Percentiles rank a stretch among this genome's conserved stretches.
phyloP scores from a whole-genome alignment of 2,888 invertebrate genomes.

The Microctonus brassicae region DNA sequence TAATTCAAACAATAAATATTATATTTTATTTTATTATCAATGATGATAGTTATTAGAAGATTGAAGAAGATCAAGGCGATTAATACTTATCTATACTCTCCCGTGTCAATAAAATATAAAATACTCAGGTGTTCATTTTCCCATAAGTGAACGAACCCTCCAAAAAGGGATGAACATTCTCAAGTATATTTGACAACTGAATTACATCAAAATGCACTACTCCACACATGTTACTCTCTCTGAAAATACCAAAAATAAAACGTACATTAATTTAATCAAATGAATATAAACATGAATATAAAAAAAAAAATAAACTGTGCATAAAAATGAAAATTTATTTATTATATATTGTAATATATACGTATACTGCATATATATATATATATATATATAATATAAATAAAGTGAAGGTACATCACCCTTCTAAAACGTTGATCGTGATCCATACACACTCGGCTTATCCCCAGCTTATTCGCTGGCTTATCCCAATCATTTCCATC shows the following conservation, averaged over 20 bases:
- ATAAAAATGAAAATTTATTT: not conserved
- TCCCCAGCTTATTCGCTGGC: constrained; percentile 66
- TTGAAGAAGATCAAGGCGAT: not conserved
- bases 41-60: not conserved
- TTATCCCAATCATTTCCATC: constrained; percentile 69
- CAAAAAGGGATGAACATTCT: constrained; percentile 37
- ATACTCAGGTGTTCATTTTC: constrained; percentile 66
- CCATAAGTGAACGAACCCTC: constrained; percentile 47
- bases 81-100: not conserved
- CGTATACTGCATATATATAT: too few relatives aligned
- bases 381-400: constrained; percentile 12
- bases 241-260: not conserved
- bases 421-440: constrained; percentile 18
- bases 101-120: constrained; percentile 33
- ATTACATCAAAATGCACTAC: constrained; percentile 64
- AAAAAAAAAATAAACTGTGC: not conserved
- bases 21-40: too few relatives aligned
- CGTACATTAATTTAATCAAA: too few relatives aligned
- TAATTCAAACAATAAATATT: too few relatives aligned
- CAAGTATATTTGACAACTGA: constrained; percentile 63
- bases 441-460: constrained; percentile 61
- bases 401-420: constrained; percentile 10
- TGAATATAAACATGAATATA: too few relatives aligned
- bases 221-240: not conserved
- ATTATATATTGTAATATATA: too few relatives aligned